phyloP scores from a whole-genome alignment of 2,797 vertebrate genomes.

The Poliocrania exsul region DNA sequence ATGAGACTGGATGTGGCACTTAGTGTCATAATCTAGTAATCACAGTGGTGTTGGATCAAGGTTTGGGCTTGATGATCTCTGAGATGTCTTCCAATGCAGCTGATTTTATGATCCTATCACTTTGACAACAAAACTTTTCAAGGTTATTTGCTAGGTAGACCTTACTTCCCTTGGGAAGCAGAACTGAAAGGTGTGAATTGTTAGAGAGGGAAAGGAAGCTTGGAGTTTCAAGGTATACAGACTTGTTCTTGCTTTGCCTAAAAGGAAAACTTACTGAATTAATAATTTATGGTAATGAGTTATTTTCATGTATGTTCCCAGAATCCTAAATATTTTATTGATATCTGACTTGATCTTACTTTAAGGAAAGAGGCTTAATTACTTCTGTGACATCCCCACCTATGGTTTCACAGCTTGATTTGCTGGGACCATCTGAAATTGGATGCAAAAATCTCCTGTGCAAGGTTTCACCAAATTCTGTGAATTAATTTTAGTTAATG shows the following conservation, averaged over 20 bases:
- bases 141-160: neutral
- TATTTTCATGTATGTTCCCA: neutral
- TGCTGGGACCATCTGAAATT: neutral
- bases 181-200: neutral
- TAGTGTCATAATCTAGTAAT: too few species aligned
- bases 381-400: neutral
- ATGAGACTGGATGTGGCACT: too few species aligned
- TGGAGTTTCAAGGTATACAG: neutral
- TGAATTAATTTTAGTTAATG: neutral
- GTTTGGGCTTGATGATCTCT: too few species aligned
- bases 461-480: neutral
- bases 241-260: neutral
- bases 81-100: too few species aligned
- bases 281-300: neutral
- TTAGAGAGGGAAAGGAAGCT: neutral
- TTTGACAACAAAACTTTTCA: neutral
- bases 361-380: neutral
- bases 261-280: neutral
- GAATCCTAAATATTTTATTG: neutral
- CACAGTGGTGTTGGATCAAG: too few species aligned
- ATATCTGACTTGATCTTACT: neutral
- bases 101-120: too few species aligned
- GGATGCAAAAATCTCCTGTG: neutral
- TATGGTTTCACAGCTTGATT: neutral
- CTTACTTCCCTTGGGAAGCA: neutral